A percentile compares a stretch with the other conserved stretches of the same genome.
Evolutionary conservation across 2,797 vertebrate genomes (phyloP).

Genomic region (Sebastolobus altivelis): DNA sequence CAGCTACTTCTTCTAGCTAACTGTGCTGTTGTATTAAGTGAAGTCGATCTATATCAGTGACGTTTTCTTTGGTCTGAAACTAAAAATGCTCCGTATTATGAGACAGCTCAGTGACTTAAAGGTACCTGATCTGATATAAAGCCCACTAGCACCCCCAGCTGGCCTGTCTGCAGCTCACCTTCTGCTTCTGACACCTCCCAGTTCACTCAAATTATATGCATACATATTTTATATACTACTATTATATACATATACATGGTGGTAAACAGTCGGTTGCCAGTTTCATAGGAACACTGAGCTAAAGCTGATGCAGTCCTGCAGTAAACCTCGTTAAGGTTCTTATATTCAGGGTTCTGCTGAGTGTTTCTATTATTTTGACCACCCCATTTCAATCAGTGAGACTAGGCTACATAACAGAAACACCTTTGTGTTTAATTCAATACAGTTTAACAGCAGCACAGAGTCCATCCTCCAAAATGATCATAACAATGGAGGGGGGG

Average conservation of each 20-base stretch:
- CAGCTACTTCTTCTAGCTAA: too few species aligned
- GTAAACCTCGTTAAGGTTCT: not conserved
- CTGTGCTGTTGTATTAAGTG: not conserved
- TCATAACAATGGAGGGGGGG: too few species aligned
- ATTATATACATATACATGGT: not conserved
- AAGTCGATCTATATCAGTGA: not conserved
- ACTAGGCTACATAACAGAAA: too few species aligned
- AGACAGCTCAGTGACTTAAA: not conserved
- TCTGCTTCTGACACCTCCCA: not conserved
- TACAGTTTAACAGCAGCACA: too few species aligned
- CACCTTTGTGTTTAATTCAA: too few species aligned
- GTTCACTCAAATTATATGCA: not conserved
- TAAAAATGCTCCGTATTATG: not conserved
- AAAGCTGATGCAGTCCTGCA: not conserved
- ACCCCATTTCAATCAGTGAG: too few species aligned
- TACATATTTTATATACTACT: not conserved
- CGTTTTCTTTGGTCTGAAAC: not conserved
- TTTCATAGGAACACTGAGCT: not conserved
- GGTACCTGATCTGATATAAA: not conserved
- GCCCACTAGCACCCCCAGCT: not conserved
- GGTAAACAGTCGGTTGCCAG: not conserved
- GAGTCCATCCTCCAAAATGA: too few species aligned
- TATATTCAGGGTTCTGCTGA: not conserved
- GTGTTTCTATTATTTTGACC: too few species aligned
- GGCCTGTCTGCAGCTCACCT: not conserved